Percentiles rank a stretch among this genome's conserved stretches.
Conservation (phyloP, 2,797 vertebrate genomes). For the Hipposideros larvatus region DNA sequence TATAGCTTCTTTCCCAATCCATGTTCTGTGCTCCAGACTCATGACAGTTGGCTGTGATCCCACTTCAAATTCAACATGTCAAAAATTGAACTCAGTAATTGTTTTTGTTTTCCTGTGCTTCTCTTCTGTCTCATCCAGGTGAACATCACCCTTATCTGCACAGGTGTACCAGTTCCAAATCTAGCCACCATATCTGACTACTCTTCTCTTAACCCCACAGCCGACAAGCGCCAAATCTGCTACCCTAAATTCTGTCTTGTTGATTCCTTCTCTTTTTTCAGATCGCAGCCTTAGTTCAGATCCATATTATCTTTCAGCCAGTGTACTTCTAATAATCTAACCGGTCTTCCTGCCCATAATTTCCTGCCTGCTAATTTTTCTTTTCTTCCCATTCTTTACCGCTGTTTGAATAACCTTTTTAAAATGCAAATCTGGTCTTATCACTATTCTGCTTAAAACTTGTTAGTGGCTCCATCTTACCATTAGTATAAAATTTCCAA, state of each 20-base stretch:
- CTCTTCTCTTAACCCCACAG: background rate
- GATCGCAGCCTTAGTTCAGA: background rate
- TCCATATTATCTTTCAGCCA: background rate
- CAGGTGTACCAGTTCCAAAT: background rate
- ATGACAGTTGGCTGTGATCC: background rate
- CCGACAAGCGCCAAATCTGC: background rate
- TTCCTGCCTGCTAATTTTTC: background rate
- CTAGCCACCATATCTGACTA: background rate
- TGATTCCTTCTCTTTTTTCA: background rate
- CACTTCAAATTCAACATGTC: background rate
- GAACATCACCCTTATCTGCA: background rate
- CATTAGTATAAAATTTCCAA: slow-evolving; percentile 4
- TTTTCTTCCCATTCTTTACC: background rate
- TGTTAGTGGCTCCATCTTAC: background rate
- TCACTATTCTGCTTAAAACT: background rate
- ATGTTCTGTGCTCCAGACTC: background rate
- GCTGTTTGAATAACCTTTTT: background rate
- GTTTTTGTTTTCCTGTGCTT: background rate
- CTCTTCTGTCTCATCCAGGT: background rate
- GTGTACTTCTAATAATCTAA: background rate
- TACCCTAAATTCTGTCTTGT: background rate
- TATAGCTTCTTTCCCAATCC: background rate
- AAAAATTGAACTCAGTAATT: background rate
- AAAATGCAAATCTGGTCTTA: slow-evolving; percentile 54
- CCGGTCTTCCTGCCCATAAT: background rate